These are phyloP conservation scores for Lasiurus borealis DNA, from an alignment of 2,113 vertebrate genomes.

Conservation along the genomic window DNA sequence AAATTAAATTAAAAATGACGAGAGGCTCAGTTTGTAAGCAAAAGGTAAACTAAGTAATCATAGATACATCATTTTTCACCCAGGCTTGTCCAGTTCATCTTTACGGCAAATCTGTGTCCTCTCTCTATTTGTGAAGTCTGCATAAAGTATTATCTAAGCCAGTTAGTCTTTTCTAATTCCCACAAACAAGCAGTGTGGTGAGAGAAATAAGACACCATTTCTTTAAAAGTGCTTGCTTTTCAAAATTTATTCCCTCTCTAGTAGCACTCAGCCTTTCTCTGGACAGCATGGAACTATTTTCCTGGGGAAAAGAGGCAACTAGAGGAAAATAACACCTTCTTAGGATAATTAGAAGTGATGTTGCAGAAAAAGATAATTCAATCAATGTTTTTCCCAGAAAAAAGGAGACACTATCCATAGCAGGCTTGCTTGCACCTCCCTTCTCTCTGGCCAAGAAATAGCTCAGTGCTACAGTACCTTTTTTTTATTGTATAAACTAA, in stretches of 20 bases:
- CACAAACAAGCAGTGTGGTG: background rate
- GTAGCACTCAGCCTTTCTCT: background rate
- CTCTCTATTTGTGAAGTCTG: background rate
- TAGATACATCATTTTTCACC: background rate
- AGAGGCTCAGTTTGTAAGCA: background rate
- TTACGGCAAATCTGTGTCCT: background rate
- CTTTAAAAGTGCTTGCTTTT: constrained; percentile 29
- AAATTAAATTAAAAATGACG: background rate
- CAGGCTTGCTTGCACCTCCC: background rate
- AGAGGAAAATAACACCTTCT: background rate
- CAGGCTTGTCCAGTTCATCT: background rate
- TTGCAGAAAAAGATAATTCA: background rate
- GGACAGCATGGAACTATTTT: background rate
- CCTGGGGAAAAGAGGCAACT: background rate
- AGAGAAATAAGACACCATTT: constrained; percentile 37
- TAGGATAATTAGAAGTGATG: background rate
- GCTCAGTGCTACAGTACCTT: too few species aligned
- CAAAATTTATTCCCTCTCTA: background rate
- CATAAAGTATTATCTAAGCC: background rate
- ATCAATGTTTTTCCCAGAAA: constrained; percentile 22
- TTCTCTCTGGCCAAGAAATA: constrained; percentile 21
- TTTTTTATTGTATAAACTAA: too few species aligned
- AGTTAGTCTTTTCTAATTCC: constrained; percentile 25
- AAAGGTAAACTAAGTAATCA: background rate
- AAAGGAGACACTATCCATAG: background rate